These are phyloP conservation scores for Leptogaster cylindrica DNA, from an alignment of 2,888 invertebrate genomes.

Conservation along the genomic window DNA sequence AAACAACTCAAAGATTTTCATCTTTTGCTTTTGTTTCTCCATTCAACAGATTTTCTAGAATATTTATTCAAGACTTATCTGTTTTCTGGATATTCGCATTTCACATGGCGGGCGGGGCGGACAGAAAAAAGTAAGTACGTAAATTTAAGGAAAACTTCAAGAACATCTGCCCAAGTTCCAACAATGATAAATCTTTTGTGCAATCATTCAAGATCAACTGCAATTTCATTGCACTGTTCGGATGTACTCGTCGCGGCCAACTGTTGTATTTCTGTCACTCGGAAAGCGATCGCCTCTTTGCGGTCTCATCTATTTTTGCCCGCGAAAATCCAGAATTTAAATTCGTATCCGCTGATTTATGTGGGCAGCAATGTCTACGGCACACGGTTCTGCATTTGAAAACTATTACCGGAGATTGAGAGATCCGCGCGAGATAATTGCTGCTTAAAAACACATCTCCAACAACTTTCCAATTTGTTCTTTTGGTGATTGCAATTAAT, in stretches of 20 bases:
- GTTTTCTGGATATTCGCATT: no score
- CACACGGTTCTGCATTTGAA: not conserved
- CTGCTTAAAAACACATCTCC: no score
- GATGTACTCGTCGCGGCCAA: slow-evolving; percentile 10
- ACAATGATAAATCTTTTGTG: slow-evolving; percentile 32
- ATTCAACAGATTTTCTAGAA: no score
- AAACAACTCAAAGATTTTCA: no score
- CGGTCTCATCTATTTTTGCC: slow-evolving; percentile 19
- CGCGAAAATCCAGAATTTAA: slow-evolving; percentile 34
- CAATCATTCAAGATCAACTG: slow-evolving; percentile 32
- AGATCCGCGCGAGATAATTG: slow-evolving; percentile 23
- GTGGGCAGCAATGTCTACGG: slow-evolving; percentile 50
- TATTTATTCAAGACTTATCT: no score
- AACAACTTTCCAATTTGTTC: no score
- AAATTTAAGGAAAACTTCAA: no score
- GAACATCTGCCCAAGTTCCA: slow-evolving; percentile 19
- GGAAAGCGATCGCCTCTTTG: slow-evolving; percentile 22
- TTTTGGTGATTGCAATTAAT: no score
- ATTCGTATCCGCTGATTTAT: slow-evolving; percentile 49
- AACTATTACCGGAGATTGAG: slow-evolving; percentile 12
- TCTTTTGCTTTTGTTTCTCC: no score
- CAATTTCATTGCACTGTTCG: slow-evolving; percentile 18
- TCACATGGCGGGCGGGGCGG: no score
- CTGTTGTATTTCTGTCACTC: slow-evolving; percentile 26
- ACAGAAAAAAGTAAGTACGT: no score